Conservation (phyloP, 2,113 vertebrate genomes). For the Pseudorectes ferrugineus region DNA sequence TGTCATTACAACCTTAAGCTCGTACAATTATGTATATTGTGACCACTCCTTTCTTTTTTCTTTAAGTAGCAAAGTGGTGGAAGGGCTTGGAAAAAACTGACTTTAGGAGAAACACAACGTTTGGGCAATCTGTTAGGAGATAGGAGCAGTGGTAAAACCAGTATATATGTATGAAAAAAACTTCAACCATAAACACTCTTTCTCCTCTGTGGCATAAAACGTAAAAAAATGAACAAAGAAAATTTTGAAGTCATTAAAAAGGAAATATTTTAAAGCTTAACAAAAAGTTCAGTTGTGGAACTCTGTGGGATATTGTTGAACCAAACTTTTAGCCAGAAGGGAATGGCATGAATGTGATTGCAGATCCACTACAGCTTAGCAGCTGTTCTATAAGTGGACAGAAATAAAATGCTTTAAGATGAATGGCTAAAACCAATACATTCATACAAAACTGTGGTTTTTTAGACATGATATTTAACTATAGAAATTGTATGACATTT, state of each 20-base stretch:
- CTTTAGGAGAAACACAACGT: neutral
- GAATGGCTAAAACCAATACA: neutral
- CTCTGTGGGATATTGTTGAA: neutral
- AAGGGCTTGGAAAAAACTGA: neutral
- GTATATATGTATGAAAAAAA: neutral
- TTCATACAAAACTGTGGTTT: neutral
- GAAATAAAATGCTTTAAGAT: neutral
- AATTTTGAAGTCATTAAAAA: neutral
- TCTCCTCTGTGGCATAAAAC: neutral
- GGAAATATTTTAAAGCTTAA: neutral
- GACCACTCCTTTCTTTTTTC: fast-evolving
- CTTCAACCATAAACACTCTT: neutral
- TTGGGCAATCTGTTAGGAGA: neutral
- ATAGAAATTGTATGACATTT: neutral
- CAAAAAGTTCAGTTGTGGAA: neutral
- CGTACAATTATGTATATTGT: neutral
- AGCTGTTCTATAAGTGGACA: neutral
- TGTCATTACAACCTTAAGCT: neutral
- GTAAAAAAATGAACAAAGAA: neutral
- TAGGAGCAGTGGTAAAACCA: neutral
- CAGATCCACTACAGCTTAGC: neutral
- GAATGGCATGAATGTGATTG: neutral
- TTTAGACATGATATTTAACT: neutral
- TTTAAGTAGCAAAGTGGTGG: neutral
- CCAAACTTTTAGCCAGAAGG: neutral